phyloP scores from a whole-genome alignment of 2,113 vertebrate genomes.

The Alaudala cheleensis region DNA sequence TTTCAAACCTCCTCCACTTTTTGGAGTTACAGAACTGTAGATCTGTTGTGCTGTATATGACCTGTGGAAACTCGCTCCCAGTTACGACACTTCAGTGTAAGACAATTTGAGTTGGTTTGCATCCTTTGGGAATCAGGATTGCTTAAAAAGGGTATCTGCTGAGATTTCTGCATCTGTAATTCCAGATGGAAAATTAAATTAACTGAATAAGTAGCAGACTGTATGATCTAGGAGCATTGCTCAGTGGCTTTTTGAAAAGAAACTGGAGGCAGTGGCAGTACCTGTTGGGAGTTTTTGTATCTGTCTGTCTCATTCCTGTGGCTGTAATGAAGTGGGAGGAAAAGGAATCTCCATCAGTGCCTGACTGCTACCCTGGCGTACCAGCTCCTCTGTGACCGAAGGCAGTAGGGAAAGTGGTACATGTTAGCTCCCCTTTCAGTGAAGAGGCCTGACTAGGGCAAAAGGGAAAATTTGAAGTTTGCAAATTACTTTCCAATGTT shows the following conservation, averaged over 20 bases:
- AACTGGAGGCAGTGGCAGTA: not conserved
- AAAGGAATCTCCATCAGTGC: not conserved
- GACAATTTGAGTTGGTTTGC: too few relatives aligned
- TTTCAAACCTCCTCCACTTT: not conserved
- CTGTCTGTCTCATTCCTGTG: not conserved
- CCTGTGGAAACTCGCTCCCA: not conserved
- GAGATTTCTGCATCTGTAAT: too few relatives aligned
- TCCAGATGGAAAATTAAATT: not conserved
- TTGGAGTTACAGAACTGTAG: not conserved
- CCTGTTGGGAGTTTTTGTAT: not conserved
- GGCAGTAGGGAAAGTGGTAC: not conserved
- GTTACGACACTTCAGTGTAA: not conserved
- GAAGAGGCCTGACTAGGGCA: not conserved
- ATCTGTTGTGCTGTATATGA: not conserved
- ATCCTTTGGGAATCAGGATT: too few relatives aligned
- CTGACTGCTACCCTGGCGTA: not conserved
- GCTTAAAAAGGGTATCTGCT: too few relatives aligned
- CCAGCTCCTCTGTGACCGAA: not conserved
- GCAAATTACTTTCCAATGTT: not conserved
- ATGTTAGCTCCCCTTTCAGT: not conserved
- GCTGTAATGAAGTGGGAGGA: not conserved
- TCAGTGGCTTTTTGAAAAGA: not conserved
- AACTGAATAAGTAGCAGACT: not conserved
- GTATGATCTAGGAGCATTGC: not conserved
- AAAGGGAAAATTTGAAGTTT: not conserved